Evolutionary conservation across 2,888 invertebrate species (phyloP).

Genomic region (Brenthis hecate): DNA sequence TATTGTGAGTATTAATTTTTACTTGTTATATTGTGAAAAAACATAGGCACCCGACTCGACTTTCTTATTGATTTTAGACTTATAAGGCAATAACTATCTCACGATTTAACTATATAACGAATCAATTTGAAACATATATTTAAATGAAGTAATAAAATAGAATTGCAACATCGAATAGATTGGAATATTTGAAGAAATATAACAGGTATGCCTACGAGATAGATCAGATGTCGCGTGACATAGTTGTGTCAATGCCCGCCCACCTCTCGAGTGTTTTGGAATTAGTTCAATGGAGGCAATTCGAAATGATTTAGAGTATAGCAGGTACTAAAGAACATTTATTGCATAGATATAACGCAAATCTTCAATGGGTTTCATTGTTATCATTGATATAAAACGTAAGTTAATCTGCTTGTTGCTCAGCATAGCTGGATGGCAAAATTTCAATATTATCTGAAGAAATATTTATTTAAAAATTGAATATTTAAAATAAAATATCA

Average conservation of each 20-base stretch:
- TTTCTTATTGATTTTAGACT: too few relatives aligned
- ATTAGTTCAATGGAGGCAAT: slow-evolving; percentile 25
- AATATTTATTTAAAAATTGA: too few relatives aligned
- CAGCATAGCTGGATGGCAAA: too few relatives aligned
- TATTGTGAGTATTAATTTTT: too few relatives aligned
- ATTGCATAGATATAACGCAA: background rate
- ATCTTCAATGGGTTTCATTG: background rate
- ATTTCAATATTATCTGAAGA: too few relatives aligned
- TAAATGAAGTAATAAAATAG: slow-evolving; percentile 13
- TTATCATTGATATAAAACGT: too few relatives aligned
- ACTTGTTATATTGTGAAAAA: too few relatives aligned
- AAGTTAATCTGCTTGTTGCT: too few relatives aligned
- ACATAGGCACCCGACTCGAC: too few relatives aligned
- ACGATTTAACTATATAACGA: too few relatives aligned
- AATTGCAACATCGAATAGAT: slow-evolving; percentile 19
- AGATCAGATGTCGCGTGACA: slow-evolving; percentile 26
- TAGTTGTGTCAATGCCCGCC: slow-evolving; percentile 27
- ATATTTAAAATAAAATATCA: too few relatives aligned
- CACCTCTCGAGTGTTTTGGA: slow-evolving; percentile 25
- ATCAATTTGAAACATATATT: slow-evolving; percentile 6
- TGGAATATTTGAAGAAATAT: slow-evolving; percentile 30
- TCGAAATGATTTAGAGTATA: slow-evolving; percentile 14
- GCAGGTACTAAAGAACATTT: background rate
- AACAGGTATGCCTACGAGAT: slow-evolving; percentile 36
- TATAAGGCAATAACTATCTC: too few relatives aligned